A percentile compares a stretch with the other conserved stretches of the same genome.
Evolutionary conservation across 2,797 vertebrate species (phyloP).

Genomic region (Melanotaenia trifasciata): DNA sequence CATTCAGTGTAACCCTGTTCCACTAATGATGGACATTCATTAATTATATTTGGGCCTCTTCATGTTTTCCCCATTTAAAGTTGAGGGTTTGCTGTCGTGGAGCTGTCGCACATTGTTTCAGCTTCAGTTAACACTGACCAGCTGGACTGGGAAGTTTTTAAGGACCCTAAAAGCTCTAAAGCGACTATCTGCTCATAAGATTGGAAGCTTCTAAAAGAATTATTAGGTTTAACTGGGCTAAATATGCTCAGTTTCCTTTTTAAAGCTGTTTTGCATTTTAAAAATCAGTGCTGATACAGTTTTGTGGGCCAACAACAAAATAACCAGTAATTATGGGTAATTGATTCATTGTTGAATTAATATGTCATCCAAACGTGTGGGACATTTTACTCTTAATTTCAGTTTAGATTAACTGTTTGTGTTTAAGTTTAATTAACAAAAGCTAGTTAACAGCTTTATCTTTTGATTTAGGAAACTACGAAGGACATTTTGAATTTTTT

Average conservation of each 20-base stretch:
- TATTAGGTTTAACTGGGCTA: constrained; percentile 8
- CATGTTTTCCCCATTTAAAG: constrained; percentile 12
- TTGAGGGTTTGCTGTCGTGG: constrained; percentile 6
- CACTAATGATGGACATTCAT: constrained; percentile 5
- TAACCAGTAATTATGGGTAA: background rate
- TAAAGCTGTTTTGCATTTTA: background rate
- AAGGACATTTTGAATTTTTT: background rate
- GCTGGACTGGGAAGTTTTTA: constrained; percentile 6
- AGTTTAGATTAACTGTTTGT: background rate
- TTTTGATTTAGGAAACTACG: background rate
- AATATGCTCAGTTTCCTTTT: constrained; percentile 4
- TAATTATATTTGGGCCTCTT: constrained; percentile 18
- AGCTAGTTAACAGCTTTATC: background rate
- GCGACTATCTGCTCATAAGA: background rate
- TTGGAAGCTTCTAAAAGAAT: background rate
- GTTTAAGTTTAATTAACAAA: background rate
- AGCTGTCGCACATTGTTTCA: background rate
- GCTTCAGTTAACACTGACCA: background rate
- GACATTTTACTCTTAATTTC: background rate
- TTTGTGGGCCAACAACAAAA: background rate
- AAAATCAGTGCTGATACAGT: background rate
- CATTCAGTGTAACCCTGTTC: background rate
- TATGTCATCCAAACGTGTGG: background rate
- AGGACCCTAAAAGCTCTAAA: background rate
- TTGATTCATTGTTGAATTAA: background rate